Base-by-base conservation (phyloP, 2,113 vertebrate genomes). In the Pterocles orientalis region DNA sequence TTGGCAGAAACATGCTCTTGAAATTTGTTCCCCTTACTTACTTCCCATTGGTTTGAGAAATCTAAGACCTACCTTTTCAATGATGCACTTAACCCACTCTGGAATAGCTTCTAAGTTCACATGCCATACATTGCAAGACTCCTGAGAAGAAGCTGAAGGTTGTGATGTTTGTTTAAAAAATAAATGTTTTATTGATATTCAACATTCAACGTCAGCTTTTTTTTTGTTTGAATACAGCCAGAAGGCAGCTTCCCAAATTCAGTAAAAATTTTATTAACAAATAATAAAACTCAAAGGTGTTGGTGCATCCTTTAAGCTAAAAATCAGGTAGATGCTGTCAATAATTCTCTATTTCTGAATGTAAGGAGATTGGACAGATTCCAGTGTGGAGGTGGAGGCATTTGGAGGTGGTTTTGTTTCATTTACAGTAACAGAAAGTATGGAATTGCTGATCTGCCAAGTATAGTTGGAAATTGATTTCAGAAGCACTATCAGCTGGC, bases 81-180 rank as follows among this genome's bases (percentile, higher is more conserved):
- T 96, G 12, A 97, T 90, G 76, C 77, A 88, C 92, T 97, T 97
- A 47, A 99, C 97, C 98, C 99, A 99, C 47, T 98, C 98, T 82
- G 99, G 98, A 96, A 99, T 86, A 15, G 94, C 84, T 88, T 99
- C 98, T 68, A 97, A 71, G 39, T 98, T 98, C 87, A 99, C 68
- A 65, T 99, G 98, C 98, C 98, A 99, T 72, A 99, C 75, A 2
- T 68, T 98, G 97, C 98, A 99, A 88, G 78, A 86, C 43, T 94
- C 93, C 36, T 94, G 88, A 90, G 60, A 65, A 79, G 82, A 69
- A 87, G 68, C 62, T 85, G 94, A 93, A 71, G 72, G 72, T 41
- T 82, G 70, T 86, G 57, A 57, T 85, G 84, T 60, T 97, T 98
- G 70, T 80, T 86, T 79, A 66, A 93, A 60, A 86, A 92, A 96